A percentile compares a stretch with the other conserved stretches of the same genome.
These are phyloP conservation scores for Coptotermes formosanus DNA, from an alignment of 1,140 invertebrate species.

Conservation along the genomic window DNA sequence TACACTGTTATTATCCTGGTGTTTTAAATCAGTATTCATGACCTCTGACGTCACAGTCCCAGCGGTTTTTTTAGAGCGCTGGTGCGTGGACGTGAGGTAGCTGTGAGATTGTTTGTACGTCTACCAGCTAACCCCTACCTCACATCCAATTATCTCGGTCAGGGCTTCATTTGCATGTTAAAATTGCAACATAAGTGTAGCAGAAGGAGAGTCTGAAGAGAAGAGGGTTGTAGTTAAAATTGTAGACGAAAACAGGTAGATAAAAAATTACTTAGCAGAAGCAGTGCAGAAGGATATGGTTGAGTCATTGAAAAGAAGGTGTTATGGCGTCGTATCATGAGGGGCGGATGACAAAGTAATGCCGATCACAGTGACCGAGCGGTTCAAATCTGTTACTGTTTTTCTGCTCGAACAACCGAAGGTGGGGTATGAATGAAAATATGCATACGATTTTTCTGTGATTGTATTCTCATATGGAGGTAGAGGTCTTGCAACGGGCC, in stretches of 20 bases:
- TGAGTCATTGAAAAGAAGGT: too few species aligned
- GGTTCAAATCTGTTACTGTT: too few species aligned
- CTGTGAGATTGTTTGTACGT: background rate
- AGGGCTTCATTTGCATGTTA: background rate
- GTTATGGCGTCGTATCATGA: too few species aligned
- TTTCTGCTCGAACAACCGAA: too few species aligned
- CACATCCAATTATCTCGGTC: background rate
- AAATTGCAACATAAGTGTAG: background rate
- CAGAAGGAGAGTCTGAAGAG: background rate
- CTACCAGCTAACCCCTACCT: background rate
- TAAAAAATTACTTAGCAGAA: background rate
- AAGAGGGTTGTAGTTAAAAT: background rate
- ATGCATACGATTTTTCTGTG: too few species aligned
- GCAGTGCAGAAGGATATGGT: too few species aligned
- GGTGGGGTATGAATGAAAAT: too few species aligned
- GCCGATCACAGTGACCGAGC: too few species aligned
- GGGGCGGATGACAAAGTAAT: too few species aligned
- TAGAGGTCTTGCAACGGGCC: too few species aligned
- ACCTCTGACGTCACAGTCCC: background rate
- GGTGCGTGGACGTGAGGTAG: background rate
- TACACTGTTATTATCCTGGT: background rate
- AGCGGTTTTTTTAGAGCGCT: background rate
- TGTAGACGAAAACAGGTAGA: background rate
- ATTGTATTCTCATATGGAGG: too few species aligned
- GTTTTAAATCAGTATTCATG: conserved; percentile 19